Base-by-base conservation (phyloP, 2,113 vertebrate genomes). In the Campylorhamphus procurvoides region DNA sequence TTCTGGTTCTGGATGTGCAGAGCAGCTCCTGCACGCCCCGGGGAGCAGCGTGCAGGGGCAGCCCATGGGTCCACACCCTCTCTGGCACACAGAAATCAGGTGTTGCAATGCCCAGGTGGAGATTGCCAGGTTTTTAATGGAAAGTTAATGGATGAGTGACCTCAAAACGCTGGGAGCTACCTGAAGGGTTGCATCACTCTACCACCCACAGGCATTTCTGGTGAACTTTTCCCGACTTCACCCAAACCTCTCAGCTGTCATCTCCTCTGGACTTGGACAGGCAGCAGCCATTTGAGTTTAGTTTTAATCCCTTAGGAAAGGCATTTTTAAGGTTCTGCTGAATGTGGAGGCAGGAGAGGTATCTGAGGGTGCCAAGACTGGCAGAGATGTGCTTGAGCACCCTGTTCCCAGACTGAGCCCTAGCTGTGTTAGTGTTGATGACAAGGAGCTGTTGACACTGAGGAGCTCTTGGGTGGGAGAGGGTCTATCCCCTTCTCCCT, bases 181-280 rank as follows among this genome's bases (percentile, higher is more conserved):
- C 69, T 93, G 72, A 52, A 55, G 90, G n/a, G 52, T 97, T 96
- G 88, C 92, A 22, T 96, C 96, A 96, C 82, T 88, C 78, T 80
- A 15, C 97, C 94, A 95, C 92, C 82, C 83, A 64, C 87, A 33
- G 69, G 67, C 0, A 3, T 71, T 92, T 62, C 84, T 89, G 62
- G 71, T 31, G 78, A 97, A 93, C 92, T 91, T 93, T 91, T 80
- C 91, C 92, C 18, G 19, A 58, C 87, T 97, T 96, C 55, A 53
- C 53, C 72, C 25, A 4, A 86, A 81, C 60, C 53, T 60, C 67
- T 84, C 20, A 11, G 77, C 90, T 93, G 84, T 86, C 84, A 72
- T 90, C 97, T 92, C 78, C 92, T 92, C 75, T 71, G 44, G 59
- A 52, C 77, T 77, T 86, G 73, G 86, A 56, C 76, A 81, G 59